Conservation (phyloP, 1,140 invertebrate species). For the Meloidogyne chitwoodi region DNA sequence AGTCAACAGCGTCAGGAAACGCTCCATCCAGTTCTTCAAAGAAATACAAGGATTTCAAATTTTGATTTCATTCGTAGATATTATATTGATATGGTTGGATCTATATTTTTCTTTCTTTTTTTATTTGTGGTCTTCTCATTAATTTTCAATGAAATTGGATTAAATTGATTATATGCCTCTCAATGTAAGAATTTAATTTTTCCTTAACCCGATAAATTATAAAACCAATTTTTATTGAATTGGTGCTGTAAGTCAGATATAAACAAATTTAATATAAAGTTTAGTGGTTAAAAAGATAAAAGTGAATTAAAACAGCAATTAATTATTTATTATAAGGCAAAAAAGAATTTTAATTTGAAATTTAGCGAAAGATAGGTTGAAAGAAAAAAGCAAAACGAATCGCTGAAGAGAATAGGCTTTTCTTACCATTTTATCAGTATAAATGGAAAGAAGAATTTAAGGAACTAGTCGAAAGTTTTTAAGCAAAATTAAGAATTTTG, state of each 20-base stretch:
- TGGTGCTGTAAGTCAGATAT: too few relatives aligned
- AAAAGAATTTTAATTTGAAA: neutral
- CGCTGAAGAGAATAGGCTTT: neutral
- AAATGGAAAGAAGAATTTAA: too few relatives aligned
- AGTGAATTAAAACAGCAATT: neutral
- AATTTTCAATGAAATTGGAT: neutral
- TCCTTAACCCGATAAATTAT: too few relatives aligned
- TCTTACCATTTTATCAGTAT: neutral
- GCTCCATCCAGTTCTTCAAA: conserved; percentile 37
- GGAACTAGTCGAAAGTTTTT: too few relatives aligned
- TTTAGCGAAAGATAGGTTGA: neutral
- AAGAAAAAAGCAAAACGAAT: neutral
- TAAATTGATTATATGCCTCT: neutral
- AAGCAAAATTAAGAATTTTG: too few relatives aligned
- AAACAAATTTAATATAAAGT: too few relatives aligned
- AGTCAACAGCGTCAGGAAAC: conserved; percentile 21
- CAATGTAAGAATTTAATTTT: too few relatives aligned
- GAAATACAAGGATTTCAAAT: conserved; percentile 60
- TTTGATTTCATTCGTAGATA: conserved; percentile 36
- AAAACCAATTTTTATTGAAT: too few relatives aligned
- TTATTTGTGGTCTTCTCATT: neutral
- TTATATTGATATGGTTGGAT: neutral
- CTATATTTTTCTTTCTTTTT: neutral
- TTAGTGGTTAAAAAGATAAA: too few relatives aligned
- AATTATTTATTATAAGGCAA: neutral